Percentiles rank a stretch among this genome's conserved stretches.
Conservation (phyloP, 2,888 invertebrate species). For the Ochropacha duplaris region DNA sequence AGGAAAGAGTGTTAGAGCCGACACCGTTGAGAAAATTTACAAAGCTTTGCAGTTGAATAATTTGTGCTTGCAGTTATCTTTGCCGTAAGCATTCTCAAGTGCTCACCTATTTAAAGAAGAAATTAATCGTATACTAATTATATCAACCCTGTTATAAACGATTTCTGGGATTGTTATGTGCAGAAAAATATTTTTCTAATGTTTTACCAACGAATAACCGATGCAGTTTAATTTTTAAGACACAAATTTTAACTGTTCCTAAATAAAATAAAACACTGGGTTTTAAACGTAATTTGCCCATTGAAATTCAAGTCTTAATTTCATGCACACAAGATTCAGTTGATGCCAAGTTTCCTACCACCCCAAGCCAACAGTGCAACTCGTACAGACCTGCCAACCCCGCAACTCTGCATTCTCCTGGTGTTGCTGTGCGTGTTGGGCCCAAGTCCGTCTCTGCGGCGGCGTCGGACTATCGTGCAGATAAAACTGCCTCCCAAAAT, state of each 20-base stretch:
- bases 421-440: slow-evolving; percentile 82
- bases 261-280: not conserved
- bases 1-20: not conserved
- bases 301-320: not conserved
- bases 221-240: no score
- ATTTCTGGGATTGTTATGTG: no score
- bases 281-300: not conserved
- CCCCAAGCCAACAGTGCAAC: slow-evolving; percentile 6
- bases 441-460: slow-evolving; percentile 87
- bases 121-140: not conserved
- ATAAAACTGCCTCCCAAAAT: slow-evolving; percentile 85
- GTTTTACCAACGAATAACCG: no score
- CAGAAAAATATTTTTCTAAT: no score
- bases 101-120: not conserved
- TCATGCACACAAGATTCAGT: not conserved
- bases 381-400: slow-evolving; percentile 74
- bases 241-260: no score
- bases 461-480: slow-evolving; percentile 86
- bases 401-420: slow-evolving; percentile 83
- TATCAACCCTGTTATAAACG: no score
- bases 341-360: not conserved
- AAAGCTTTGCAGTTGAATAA: not conserved
- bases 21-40: not conserved
- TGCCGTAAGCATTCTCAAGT: not conserved
- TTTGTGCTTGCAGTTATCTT: not conserved